These are phyloP conservation scores for Lycia hirtaria DNA, from an alignment of 2,888 invertebrate genomes.

Conservation along the genomic window DNA sequence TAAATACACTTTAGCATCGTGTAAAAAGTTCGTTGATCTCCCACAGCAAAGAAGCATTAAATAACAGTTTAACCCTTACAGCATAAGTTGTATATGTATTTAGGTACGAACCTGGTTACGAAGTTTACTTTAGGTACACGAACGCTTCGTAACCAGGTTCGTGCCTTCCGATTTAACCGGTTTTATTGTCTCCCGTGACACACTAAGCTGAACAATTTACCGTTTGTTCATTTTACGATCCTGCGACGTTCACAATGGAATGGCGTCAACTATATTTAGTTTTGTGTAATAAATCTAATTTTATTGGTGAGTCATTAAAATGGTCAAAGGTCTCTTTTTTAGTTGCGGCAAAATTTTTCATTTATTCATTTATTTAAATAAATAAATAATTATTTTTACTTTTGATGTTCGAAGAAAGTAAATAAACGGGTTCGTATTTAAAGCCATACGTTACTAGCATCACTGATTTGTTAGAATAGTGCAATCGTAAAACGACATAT, in stretches of 20 bases:
- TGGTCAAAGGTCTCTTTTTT: background rate
- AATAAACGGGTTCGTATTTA: no score
- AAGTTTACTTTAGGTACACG: background rate
- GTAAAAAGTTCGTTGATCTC: no score
- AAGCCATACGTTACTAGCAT: no score
- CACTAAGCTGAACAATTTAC: constrained; percentile 27
- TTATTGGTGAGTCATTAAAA: constrained; percentile 17
- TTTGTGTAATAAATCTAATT: constrained; percentile 20
- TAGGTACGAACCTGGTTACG: background rate
- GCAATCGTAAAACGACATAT: no score
- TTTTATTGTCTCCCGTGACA: constrained; percentile 23
- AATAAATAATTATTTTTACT: no score
- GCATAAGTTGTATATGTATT: no score
- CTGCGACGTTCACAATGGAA: constrained; percentile 15
- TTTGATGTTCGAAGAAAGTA: no score
- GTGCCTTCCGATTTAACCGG: constrained; percentile 9
- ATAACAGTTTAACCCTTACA: no score
- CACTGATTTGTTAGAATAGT: no score
- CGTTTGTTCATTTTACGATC: constrained; percentile 22
- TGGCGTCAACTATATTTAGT: constrained; percentile 26
- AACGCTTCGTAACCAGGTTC: background rate
- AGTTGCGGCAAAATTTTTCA: background rate
- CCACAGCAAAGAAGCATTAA: no score
- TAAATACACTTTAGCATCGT: no score
- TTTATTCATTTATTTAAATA: no score